Evolutionary conservation across 1,140 invertebrate species (phyloP).

Genomic region (Aphidius gifuensis): DNA sequence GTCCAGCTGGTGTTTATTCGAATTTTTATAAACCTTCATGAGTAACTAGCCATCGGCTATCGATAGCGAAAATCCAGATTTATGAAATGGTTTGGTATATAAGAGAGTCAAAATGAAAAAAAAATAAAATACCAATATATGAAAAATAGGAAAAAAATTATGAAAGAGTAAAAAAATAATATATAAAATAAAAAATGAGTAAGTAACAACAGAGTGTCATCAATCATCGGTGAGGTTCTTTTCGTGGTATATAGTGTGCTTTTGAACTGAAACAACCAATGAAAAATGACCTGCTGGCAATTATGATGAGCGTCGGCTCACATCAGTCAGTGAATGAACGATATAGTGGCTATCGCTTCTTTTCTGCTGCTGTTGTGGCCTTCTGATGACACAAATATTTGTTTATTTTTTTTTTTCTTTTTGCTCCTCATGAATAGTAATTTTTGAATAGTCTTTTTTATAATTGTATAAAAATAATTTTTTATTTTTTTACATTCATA

Average conservation of each 20-base stretch:
- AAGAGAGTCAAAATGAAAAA: not conserved
- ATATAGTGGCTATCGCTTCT: too few species aligned
- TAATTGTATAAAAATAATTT: too few species aligned
- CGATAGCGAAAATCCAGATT: slow-evolving; percentile 41
- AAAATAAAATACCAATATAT: not conserved
- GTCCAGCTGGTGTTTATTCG: slow-evolving; percentile 17
- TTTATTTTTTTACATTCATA: too few species aligned
- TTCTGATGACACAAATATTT: too few species aligned
- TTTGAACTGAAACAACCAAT: slow-evolving; percentile 35
- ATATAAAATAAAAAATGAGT: slow-evolving; percentile 19
- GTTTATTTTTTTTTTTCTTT: too few species aligned
- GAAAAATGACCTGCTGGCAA: slow-evolving; percentile 45
- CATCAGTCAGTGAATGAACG: too few species aligned
- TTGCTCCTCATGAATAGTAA: too few species aligned
- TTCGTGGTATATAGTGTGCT: slow-evolving; percentile 21
- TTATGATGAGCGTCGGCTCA: slow-evolving; percentile 34
- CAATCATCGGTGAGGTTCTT: slow-evolving; percentile 38
- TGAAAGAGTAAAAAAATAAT: too few species aligned
- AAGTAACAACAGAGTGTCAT: slow-evolving; percentile 26
- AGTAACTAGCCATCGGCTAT: slow-evolving; percentile 22
- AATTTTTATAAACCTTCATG: slow-evolving; percentile 27
- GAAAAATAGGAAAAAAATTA: slow-evolving; percentile 31
- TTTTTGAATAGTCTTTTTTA: too few species aligned
- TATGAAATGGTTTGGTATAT: slow-evolving; percentile 31
- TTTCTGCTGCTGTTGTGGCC: too few species aligned